Conservation (phyloP, 2,797 vertebrate species). For the Acanthopagrus latus region DNA sequence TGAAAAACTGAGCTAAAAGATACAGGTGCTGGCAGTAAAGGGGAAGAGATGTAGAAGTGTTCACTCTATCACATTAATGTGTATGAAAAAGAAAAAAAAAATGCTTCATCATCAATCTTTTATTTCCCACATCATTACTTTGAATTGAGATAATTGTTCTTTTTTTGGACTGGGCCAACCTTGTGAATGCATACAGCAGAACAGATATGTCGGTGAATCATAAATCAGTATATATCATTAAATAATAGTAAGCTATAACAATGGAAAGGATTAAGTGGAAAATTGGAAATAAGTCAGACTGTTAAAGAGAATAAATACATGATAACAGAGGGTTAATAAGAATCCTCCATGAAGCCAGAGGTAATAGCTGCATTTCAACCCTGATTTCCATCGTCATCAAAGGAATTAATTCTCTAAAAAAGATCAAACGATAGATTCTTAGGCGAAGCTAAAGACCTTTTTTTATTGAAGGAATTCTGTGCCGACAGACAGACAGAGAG, state of each 20-base stretch:
- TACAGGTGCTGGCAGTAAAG: background rate
- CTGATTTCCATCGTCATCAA: background rate
- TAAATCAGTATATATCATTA: background rate
- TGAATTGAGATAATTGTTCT: background rate
- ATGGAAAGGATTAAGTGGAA: background rate
- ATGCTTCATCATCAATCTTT: too few relatives aligned
- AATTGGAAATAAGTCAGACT: background rate
- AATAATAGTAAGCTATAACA: background rate
- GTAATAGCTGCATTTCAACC: background rate
- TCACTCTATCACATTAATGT: background rate
- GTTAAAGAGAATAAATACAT: background rate
- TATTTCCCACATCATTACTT: background rate
- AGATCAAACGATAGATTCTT: conserved; percentile 4
- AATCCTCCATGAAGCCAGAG: background rate
- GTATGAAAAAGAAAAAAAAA: background rate
- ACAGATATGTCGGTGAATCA: background rate
- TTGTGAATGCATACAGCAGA: background rate
- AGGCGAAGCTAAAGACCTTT: background rate
- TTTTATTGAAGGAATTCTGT: background rate
- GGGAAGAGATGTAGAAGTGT: background rate
- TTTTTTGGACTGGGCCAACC: background rate
- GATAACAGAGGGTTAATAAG: background rate
- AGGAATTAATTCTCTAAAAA: conserved; percentile 5
- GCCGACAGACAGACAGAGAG: background rate
- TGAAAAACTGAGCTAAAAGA: background rate